Evolutionary conservation across 2,113 vertebrate species (phyloP).

Genomic region (Amblyopsis rosae): DNA sequence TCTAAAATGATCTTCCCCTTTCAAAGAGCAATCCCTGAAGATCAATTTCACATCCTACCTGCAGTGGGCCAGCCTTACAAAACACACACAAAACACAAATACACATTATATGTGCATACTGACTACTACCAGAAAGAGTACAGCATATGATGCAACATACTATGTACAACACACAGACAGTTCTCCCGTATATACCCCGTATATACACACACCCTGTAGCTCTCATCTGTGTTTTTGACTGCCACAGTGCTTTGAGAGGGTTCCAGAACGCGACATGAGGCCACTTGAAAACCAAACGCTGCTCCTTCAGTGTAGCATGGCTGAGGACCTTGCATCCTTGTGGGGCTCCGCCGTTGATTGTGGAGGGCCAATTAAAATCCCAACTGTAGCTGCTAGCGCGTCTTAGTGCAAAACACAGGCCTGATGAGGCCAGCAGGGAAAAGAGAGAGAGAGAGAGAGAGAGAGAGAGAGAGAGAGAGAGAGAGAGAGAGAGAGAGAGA

Average conservation of each 20-base stretch:
- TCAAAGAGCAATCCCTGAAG: conserved; percentile 14
- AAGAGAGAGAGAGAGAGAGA: conserved; percentile 14
- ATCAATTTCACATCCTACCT: conserved; percentile 23
- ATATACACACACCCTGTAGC: conserved; percentile 44
- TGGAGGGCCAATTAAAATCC: conserved; percentile 78
- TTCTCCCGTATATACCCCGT: conserved; percentile 6
- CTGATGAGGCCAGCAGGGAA: conserved; percentile 39
- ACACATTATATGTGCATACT: neutral
- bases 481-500: conserved; percentile 1
- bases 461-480: conserved; percentile 7
- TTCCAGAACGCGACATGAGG: conserved; percentile 72
- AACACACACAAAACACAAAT: neutral
- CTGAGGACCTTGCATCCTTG: conserved; percentile 64
- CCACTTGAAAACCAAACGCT: conserved; percentile 70
- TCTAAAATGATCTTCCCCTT: conserved; percentile 28
- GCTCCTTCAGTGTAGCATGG: conserved; percentile 66
- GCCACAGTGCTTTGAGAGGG: conserved; percentile 60
- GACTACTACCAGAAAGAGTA: conserved; percentile 16
- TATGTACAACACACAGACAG: conserved; percentile 51
- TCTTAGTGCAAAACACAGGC: conserved; percentile 48
- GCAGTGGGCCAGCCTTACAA: neutral
- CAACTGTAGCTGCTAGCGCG: conserved; percentile 58
- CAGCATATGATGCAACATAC: conserved; percentile 34
- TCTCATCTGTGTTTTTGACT: conserved; percentile 69
- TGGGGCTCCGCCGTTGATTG: conserved; percentile 65